A percentile compares a stretch with the other conserved stretches of the same genome.
Evolutionary conservation across 1,140 invertebrate species (phyloP).

Genomic region (Monomorium pharaonis): DNA sequence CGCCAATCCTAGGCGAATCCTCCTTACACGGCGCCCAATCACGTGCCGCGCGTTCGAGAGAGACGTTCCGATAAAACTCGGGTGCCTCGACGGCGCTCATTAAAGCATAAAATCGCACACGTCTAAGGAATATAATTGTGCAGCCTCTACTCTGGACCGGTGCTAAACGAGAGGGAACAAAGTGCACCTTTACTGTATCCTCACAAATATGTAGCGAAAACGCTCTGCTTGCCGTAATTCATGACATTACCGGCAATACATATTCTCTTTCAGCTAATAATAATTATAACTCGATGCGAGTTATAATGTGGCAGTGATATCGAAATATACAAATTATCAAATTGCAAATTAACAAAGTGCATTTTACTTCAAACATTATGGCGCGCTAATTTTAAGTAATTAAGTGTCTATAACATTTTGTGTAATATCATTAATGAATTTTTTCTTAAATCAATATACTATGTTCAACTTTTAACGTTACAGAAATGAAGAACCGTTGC

Average conservation of each 20-base stretch:
- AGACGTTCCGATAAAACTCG: slow-evolving; percentile 42
- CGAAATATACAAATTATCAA: not conserved
- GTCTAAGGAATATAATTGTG: slow-evolving; percentile 41
- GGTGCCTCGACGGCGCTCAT: slow-evolving; percentile 29
- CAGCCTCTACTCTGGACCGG: not conserved
- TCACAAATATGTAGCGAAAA: slow-evolving; percentile 15
- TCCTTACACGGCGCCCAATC: slow-evolving; percentile 66
- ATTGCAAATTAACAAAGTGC: not conserved
- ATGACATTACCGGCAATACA: not conserved
- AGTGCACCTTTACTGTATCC: slow-evolving; percentile 2
- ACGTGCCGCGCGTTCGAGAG: slow-evolving; percentile 43
- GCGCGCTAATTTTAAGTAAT: not conserved
- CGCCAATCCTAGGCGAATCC: slow-evolving; percentile 71
- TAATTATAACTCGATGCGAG: not conserved
- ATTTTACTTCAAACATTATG: not conserved
- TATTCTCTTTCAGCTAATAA: slow-evolving; percentile 1
- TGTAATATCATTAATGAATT: not conserved
- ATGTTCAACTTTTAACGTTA: not conserved
- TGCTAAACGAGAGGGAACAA: slow-evolving; percentile 22
- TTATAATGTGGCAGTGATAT: not conserved
- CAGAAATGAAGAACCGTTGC: not conserved
- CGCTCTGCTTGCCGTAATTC: not conserved
- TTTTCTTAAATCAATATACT: not conserved
- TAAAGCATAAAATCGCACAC: slow-evolving; percentile 41
- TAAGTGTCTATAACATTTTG: not conserved